Conservation (phyloP, 2,888 invertebrate species). For the Alsophila aescularia region DNA sequence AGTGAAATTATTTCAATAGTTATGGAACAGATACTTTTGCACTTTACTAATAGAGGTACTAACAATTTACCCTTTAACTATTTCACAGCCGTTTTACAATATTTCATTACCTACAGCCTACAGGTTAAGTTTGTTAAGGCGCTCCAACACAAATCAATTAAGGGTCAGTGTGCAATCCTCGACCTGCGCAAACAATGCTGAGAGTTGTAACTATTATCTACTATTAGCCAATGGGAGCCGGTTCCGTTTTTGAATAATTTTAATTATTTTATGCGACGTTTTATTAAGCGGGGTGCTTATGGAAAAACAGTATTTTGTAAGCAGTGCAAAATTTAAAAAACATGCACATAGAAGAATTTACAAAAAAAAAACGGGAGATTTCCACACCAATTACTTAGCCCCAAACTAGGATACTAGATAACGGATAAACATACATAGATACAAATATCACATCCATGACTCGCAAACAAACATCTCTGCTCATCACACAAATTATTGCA, state of each 20-base stretch:
- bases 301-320: too few species aligned
- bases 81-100: conserved; percentile 37
- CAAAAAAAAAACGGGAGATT: too few species aligned
- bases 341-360: too few species aligned
- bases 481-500: too few species aligned
- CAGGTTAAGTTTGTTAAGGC: conserved; percentile 52
- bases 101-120: conserved; percentile 38
- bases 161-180: conserved; percentile 59
- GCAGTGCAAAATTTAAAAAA: neutral
- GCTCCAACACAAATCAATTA: conserved; percentile 61
- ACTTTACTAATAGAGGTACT: too few species aligned
- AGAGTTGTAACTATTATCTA: conserved; percentile 47
- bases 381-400: too few species aligned
- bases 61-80: conserved; percentile 6
- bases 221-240: conserved; percentile 3
- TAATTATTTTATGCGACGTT: neutral
- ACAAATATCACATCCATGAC: too few species aligned
- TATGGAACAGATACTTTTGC: too few species aligned
- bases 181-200: conserved; percentile 62
- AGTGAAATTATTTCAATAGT: too few species aligned
- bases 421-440: too few species aligned
- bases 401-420: too few species aligned
- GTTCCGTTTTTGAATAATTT: conserved; percentile 16
- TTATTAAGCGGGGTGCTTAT: neutral
- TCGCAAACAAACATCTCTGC: too few species aligned